These are phyloP conservation scores for Bovichtus diacanthus DNA, from an alignment of 2,797 vertebrate genomes.

Conservation along the genomic window DNA sequence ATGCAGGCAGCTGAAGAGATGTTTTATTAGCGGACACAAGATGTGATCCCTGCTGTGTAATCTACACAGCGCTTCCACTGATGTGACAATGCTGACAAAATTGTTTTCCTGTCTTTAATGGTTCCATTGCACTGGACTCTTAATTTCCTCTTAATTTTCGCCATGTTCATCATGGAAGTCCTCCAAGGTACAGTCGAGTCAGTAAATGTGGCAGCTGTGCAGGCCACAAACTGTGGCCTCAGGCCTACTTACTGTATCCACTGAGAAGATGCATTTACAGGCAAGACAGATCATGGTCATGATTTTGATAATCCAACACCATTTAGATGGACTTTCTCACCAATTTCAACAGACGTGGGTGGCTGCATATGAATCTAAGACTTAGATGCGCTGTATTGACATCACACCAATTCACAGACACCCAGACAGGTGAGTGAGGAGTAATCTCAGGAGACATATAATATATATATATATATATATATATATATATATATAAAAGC, in stretches of 20 bases:
- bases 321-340: neutral
- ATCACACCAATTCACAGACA: neutral
- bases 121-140: conserved; percentile 1
- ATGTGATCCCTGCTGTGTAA: conserved; percentile 38
- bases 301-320: neutral
- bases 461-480: too few relatives aligned
- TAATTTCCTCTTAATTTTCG: conserved; percentile 9
- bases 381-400: conserved; percentile 13
- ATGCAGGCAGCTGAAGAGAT: conserved; percentile 31
- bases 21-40: conserved; percentile 34
- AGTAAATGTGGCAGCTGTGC: neutral
- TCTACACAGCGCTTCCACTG: conserved; percentile 19
- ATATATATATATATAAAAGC: too few relatives aligned
- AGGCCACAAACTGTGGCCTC: neutral
- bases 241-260: neutral
- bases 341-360: neutral
- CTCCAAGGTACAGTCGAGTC: neutral
- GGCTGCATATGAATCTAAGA: conserved; percentile 1
- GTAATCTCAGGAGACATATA: neutral
- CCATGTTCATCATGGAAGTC: neutral
- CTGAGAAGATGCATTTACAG: neutral
- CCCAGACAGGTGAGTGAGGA: neutral
- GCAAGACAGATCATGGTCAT: neutral
- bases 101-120: neutral
- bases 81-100: conserved; percentile 9